Evolutionary conservation across 2,888 invertebrate genomes (phyloP), one percentile per base, ranked within the genome.

Genomic region (Spatulosminthurus flaviceps): DNA sequence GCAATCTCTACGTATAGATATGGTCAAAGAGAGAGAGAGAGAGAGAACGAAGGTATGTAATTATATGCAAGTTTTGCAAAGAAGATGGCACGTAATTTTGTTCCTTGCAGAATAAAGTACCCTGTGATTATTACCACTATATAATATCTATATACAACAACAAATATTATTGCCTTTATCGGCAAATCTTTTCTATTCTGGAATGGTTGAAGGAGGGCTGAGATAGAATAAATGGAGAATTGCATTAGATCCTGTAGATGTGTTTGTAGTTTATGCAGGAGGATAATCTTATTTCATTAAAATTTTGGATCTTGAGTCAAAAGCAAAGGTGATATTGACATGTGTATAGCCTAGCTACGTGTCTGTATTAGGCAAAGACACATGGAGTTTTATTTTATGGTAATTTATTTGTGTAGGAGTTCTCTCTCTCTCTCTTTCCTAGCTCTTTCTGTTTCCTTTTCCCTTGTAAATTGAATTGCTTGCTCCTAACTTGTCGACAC

Each of bases 351-450:
- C 34, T 9, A 9, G 34, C 34, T 34, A 34, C 9, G 34, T n/a
- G 16, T 51, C 51, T 51, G 51, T 51, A 51, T 51, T 42, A 41
- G 71, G 22, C 1, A 71, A 42, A 71, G 71, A 71, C 71, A 71
- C 42, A 26, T 51, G n/a, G 72, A 24, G 51, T 72, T 51, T 43
- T 72, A 51, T 73, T 61, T 73, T 73, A 60, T 61, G 60, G 24
- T 73, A 73, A 73, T 73, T 73, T 73, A 73, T 73, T 43, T 73
- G 73, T 60, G 73, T 24, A 73, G 43, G 43, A 61, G 73, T 61
- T 29, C 28, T n/a, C 21, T 43, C 7, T 5, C 72, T 72, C 5
- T 24, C 16, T 72, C 51, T 72, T 29, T 60, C 24, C 21, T 43
- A 13, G 24, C 72, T 72, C 5, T 24, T 26, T 72, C 51, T 72